phyloP scores from a whole-genome alignment of 2,797 vertebrate genomes.

The Helicolenus hilgendorfi region DNA sequence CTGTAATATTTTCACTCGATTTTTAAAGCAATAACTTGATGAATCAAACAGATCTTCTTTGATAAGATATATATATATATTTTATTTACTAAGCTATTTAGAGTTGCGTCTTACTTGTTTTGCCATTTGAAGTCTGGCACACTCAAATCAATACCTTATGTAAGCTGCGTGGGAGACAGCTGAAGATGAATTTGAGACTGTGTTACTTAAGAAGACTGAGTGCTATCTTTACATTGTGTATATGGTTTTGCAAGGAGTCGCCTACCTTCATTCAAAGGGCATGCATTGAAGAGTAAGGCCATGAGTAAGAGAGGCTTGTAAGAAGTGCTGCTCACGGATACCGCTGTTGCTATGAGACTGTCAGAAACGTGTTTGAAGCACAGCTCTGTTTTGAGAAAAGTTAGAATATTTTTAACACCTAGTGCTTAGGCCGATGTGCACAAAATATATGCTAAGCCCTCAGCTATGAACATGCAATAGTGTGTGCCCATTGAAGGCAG shows the following conservation, averaged over 20 bases:
- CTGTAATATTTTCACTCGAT: not conserved
- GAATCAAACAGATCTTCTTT: conserved; percentile 6
- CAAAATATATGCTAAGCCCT: conserved; percentile 51
- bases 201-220: conserved; percentile 56
- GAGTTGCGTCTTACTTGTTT: conserved; percentile 64
- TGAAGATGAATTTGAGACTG: conserved; percentile 67
- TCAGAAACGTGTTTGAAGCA: conserved; percentile 52
- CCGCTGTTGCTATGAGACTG: conserved; percentile 83
- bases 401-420: conserved; percentile 69
- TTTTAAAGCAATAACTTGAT: not conserved
- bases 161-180: conserved; percentile 82
- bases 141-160: conserved; percentile 80
- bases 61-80: conserved; percentile 12
- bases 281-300: conserved; percentile 45
- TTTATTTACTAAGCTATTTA: conserved; percentile 42
- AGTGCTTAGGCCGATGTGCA: conserved; percentile 17
- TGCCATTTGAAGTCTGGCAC: conserved; percentile 70
- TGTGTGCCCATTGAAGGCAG: not conserved
- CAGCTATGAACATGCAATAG: conserved; percentile 13
- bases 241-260: conserved; percentile 62
- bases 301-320: conserved; percentile 54
- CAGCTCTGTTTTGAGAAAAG: conserved; percentile 60
- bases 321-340: conserved; percentile 51
- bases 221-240: conserved; percentile 75
- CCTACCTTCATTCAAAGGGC: conserved; percentile 72